Evolutionary conservation across 2,888 invertebrate genomes (phyloP), one percentile per base, ranked within the genome.

Genomic region (Electrophaes corylata): DNA sequence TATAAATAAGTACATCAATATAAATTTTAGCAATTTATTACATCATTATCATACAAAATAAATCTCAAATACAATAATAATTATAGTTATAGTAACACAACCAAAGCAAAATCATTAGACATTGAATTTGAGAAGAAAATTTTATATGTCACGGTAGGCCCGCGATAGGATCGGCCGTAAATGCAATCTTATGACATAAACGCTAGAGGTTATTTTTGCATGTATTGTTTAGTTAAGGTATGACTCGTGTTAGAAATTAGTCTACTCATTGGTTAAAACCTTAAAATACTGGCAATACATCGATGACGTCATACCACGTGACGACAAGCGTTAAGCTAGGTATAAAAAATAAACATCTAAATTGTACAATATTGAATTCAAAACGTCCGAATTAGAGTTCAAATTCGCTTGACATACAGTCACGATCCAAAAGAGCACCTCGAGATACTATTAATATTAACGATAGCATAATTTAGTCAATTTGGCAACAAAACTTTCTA

Each of bases 21-120:
- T 44, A 12, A 48, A 69, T 82, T 86, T 88, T 85, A 88, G 84
- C 88, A 86, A 84, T 91, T 90, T 91, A 91, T 89, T 91, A 88
- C 86, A 88, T 86, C 83, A 86, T 89, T 89, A 90, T 87, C 84
- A 86, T 89, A 90, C 89, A 91, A 91, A 91, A 91, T 91, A 89
- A 89, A 88, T 89, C 85, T 90, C 90, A 89, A 88, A 88, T 91
- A 89, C 84, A 87, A 84, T 88, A 87, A 87, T 87, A 84, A 86
- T 86, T 80, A 81, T 82, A 84, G 80, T 81, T 86, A 88, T 87
- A 89, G 87, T 90, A 91, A 91, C 91, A 91, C 91, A 91, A 91
- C 91, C 91, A 86, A 91, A 91, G 88, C 89, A 88, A 90, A 88
- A 90, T 58, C 83, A 85, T 89, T 85, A 87, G 83, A 85, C 83